These are phyloP conservation scores for Andrena hattorfiana DNA, from an alignment of 2,888 invertebrate genomes.

Conservation along the genomic window DNA sequence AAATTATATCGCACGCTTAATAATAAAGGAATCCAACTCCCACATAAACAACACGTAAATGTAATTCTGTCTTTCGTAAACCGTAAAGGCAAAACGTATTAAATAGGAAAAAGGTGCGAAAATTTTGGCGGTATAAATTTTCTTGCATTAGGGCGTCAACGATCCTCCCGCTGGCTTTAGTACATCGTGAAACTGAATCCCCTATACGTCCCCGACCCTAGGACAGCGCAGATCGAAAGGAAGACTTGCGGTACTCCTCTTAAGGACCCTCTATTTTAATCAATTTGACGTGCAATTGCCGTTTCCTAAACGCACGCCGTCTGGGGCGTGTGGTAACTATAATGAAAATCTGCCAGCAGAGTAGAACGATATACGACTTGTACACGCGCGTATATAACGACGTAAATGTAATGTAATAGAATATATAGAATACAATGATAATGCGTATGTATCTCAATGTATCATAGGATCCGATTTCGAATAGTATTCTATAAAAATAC, in stretches of 20 bases:
- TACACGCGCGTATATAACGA: slow-evolving; percentile 51
- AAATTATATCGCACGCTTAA: no score
- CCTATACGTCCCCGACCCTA: slow-evolving; percentile 32
- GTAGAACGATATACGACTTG: slow-evolving; percentile 46
- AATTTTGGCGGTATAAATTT: no score
- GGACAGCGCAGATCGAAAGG: slow-evolving; percentile 61
- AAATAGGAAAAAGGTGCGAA: no score
- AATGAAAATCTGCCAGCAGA: slow-evolving; percentile 64
- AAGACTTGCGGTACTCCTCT: slow-evolving; percentile 64
- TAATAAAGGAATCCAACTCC: no score
- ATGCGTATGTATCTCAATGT: slow-evolving; percentile 61
- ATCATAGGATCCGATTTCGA: slow-evolving; percentile 63
- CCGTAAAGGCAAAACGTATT: no score
- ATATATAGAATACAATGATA: slow-evolving; percentile 64
- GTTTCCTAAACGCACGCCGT: slow-evolving; percentile 19
- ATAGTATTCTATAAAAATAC: slow-evolving; percentile 77
- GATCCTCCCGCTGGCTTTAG: no score
- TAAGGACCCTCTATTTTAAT: slow-evolving; percentile 31
- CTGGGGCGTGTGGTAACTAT: slow-evolving; percentile 34
- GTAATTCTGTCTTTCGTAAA: no score
- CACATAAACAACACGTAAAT: no score
- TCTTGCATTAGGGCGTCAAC: no score
- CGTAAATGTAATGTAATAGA: slow-evolving; percentile 62
- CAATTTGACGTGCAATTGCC: slow-evolving; percentile 25
- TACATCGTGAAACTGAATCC: slow-evolving; percentile 32